phyloP scores from a whole-genome alignment of 2,797 vertebrate species.

The Enteromius trimaculatus region DNA sequence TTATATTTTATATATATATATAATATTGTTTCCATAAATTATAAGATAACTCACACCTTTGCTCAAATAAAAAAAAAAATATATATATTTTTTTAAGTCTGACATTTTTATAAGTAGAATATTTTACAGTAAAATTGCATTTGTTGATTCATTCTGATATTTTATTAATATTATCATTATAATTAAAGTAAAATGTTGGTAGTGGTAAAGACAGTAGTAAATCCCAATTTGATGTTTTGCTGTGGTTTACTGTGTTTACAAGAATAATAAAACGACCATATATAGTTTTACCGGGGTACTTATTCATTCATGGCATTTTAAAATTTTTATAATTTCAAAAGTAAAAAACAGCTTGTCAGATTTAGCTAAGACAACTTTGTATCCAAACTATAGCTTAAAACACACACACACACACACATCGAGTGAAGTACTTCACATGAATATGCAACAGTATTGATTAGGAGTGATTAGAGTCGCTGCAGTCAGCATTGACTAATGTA shows the following conservation, averaged over 20 bases:
- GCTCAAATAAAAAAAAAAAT: neutral
- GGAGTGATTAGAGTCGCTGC: slow-evolving; percentile 4
- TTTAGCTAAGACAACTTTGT: neutral
- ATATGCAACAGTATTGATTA: slow-evolving; percentile 41
- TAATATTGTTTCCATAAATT: neutral
- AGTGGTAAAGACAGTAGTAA: neutral
- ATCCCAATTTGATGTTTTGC: neutral
- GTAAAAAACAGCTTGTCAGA: neutral
- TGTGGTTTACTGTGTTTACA: neutral
- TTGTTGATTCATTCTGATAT: neutral
- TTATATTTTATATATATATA: too few relatives aligned
- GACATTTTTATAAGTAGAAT: neutral
- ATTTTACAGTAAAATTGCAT: neutral
- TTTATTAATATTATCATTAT: neutral
- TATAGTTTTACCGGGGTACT: neutral
- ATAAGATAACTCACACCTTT: neutral
- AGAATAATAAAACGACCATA: neutral
- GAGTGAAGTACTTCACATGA: neutral
- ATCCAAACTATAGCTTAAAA: neutral
- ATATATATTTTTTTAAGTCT: neutral
- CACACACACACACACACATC: neutral
- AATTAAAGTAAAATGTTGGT: neutral
- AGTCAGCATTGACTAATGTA: slow-evolving; percentile 10
- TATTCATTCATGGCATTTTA: neutral
- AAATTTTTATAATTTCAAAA: neutral